Conservation (phyloP, 2,113 vertebrate species). For the Albula glossodonta region DNA sequence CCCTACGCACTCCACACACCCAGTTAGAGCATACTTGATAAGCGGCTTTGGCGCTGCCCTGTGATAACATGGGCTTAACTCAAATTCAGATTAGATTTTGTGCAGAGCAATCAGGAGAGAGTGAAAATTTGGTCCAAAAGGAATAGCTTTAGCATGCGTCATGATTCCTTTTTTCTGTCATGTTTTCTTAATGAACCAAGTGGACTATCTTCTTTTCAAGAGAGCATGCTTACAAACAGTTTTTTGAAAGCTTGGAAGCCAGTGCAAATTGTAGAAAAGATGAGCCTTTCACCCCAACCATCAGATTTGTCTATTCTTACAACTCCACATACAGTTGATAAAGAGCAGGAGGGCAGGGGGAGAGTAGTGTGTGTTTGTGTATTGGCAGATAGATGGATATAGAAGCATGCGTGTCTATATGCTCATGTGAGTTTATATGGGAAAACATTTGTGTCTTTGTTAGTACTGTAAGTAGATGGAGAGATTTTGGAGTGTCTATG, state of each 20-base stretch:
- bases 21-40: conserved; percentile 7
- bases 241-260: too few species aligned
- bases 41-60: neutral
- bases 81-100: neutral
- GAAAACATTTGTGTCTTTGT: neutral
- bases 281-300: too few species aligned
- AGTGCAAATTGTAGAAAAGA: too few species aligned
- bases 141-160: too few species aligned
- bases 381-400: neutral
- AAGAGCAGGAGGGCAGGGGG: neutral
- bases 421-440: neutral
- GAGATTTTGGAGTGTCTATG: neutral
- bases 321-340: too few species aligned
- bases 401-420: neutral
- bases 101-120: neutral
- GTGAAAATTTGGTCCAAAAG: neutral
- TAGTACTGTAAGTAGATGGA: too few species aligned
- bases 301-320: too few species aligned
- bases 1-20: neutral
- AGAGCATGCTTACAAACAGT: too few species aligned
- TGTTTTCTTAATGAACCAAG: too few species aligned
- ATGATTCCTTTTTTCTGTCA: too few species aligned
- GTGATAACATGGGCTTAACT: neutral
- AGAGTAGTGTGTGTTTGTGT: neutral
- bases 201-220: too few species aligned